Conservation (phyloP, 2,888 invertebrate species). For the Marasmarcha lunaedactyla region DNA sequence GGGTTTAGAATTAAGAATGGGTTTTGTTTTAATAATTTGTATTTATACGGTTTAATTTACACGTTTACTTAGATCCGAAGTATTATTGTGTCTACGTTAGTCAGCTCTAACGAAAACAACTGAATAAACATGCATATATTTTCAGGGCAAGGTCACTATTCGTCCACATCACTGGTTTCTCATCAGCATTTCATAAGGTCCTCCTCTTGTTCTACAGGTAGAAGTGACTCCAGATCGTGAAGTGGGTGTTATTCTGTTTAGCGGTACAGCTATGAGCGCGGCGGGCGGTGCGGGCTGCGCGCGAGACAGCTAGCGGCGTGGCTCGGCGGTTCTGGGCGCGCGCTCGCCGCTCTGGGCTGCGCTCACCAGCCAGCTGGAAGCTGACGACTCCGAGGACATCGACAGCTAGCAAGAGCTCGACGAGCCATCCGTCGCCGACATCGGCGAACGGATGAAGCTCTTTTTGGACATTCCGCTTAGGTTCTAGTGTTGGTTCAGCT, state of each 20-base stretch:
- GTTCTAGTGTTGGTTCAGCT: constrained; percentile 40
- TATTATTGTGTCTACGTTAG: too few relatives aligned
- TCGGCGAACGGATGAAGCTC: constrained; percentile 65
- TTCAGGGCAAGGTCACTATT: too few relatives aligned
- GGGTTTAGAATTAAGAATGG: too few relatives aligned
- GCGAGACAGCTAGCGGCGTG: constrained; percentile 72
- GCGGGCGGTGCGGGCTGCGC: constrained; percentile 48
- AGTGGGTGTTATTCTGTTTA: constrained; percentile 50
- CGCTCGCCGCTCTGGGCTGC: constrained; percentile 85
- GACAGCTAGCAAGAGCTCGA: constrained; percentile 71
- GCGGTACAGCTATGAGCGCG: constrained; percentile 45
- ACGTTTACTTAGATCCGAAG: too few relatives aligned
- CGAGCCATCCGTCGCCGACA: constrained; percentile 65
- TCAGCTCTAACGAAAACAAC: too few relatives aligned
- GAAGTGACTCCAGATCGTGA: constrained; percentile 64
- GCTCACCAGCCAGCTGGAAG: constrained; percentile 76
- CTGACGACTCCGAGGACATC: constrained; percentile 37
- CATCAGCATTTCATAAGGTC: too few relatives aligned
- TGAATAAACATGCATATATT: too few relatives aligned
- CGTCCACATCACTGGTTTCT: too few relatives aligned
- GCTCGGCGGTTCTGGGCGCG: constrained; percentile 56
- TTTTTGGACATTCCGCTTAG: constrained; percentile 72
- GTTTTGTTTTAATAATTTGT: too few relatives aligned
- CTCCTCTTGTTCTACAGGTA: too few relatives aligned
- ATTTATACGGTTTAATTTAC: too few relatives aligned